phyloP scores from a whole-genome alignment of 2,113 vertebrate species.

The Todiramphus saurophagus region DNA sequence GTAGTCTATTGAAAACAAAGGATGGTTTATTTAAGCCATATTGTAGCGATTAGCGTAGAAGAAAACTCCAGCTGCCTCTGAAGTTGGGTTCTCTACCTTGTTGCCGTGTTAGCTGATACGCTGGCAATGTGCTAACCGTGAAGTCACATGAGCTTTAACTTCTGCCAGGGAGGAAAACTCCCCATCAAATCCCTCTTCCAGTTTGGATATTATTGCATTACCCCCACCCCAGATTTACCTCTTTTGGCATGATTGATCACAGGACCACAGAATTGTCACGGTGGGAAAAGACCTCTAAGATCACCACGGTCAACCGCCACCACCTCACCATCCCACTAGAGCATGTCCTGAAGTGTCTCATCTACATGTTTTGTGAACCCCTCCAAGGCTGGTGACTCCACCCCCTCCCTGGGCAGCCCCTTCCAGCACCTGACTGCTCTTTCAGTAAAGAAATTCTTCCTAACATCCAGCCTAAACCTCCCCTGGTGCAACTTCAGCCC shows the following conservation, averaged over 20 bases:
- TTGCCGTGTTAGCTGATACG: not conserved
- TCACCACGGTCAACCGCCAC: too few relatives aligned
- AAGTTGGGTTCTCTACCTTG: conserved; percentile 19
- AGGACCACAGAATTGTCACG: too few relatives aligned
- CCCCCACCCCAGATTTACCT: not conserved
- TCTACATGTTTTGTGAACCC: too few relatives aligned
- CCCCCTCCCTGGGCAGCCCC: too few relatives aligned
- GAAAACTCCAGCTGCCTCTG: conserved; percentile 31
- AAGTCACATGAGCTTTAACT: not conserved
- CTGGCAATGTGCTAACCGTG: not conserved
- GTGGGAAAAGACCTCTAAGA: too few relatives aligned
- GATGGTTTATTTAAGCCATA: conserved; percentile 36
- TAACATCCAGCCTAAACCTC: too few relatives aligned
- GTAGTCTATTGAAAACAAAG: conserved; percentile 42
- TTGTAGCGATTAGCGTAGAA: conserved; percentile 5
- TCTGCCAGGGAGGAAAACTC: not conserved
- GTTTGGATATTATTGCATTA: not conserved
- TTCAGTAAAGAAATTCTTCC: too few relatives aligned
- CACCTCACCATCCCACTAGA: too few relatives aligned
- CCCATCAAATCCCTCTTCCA: not conserved
- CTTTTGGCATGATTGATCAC: not conserved
- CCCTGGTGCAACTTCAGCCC: too few relatives aligned
- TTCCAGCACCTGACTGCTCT: too few relatives aligned
- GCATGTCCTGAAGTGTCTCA: too few relatives aligned
- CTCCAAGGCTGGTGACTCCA: too few relatives aligned